phyloP scores from a whole-genome alignment of 2,113 vertebrate genomes.

The Microcebus griseorufus region DNA sequence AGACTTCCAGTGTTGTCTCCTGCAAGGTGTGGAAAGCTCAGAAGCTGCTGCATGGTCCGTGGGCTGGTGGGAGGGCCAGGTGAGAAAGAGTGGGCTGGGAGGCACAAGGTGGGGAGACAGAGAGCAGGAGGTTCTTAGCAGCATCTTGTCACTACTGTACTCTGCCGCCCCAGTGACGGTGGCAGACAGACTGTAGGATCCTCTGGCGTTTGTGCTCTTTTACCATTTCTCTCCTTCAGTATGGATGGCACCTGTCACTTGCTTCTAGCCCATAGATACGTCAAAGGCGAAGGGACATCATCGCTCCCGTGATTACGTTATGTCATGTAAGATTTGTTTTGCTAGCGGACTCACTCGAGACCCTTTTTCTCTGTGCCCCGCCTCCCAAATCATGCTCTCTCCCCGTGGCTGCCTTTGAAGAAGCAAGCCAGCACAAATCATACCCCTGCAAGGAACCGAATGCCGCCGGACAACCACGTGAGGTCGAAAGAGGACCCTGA shows the following conservation, averaged over 20 bases:
- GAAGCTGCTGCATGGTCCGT: background rate
- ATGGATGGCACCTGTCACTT: background rate
- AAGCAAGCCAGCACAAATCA: background rate
- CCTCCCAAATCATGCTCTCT: background rate
- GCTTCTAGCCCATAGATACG: background rate
- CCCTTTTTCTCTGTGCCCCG: background rate
- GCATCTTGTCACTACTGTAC: background rate
- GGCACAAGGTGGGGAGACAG: background rate
- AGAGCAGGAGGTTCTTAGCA: background rate
- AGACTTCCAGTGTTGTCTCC: background rate
- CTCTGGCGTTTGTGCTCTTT: accelerated
- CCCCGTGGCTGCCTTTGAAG: background rate
- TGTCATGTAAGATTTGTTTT: background rate
- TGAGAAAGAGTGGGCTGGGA: background rate
- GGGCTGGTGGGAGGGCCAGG: background rate
- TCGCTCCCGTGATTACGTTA: background rate
- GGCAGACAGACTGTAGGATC: background rate
- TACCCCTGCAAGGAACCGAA: background rate
- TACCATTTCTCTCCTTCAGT: background rate
- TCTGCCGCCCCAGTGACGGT: background rate
- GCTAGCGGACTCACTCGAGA: background rate
- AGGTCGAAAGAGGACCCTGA: background rate
- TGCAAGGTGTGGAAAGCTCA: background rate
- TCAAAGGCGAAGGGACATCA: background rate
- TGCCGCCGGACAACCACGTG: background rate